Evolutionary conservation across 2,797 vertebrate species (phyloP).

Genomic region (Hemitrygon akajei): DNA sequence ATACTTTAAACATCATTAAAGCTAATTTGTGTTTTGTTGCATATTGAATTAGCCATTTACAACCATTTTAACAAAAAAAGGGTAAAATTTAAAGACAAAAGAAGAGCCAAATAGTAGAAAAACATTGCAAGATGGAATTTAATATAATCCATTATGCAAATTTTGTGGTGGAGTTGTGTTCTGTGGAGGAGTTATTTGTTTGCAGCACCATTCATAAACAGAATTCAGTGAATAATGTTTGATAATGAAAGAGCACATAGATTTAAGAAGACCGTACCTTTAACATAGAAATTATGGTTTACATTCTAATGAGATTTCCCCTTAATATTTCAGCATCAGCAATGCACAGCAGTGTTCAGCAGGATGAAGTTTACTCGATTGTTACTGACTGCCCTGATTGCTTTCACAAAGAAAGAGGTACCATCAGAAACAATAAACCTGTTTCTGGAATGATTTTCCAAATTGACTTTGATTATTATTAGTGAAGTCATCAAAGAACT

Average conservation of each 20-base stretch:
- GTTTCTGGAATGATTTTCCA: background rate
- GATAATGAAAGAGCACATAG: background rate
- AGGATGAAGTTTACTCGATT: constrained; percentile 94
- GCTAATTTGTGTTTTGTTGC: background rate
- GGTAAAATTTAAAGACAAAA: background rate
- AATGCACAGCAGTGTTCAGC: constrained; percentile 90
- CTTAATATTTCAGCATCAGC: constrained; percentile 78
- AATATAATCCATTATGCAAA: background rate
- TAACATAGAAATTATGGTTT: background rate
- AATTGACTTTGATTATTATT: background rate
- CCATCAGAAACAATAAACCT: background rate
- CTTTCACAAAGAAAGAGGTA: constrained; percentile 98
- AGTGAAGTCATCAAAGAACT: background rate
- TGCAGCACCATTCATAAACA: background rate
- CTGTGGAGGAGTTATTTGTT: background rate
- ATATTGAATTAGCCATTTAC: background rate
- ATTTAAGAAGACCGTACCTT: background rate
- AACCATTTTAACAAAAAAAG: background rate
- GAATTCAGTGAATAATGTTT: background rate
- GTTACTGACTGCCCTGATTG: constrained; percentile 85
- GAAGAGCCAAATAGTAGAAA: background rate
- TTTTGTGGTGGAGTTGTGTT: background rate
- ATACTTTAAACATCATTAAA: background rate
- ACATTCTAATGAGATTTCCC: constrained; percentile 41
- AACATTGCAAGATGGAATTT: background rate